phyloP scores from a whole-genome alignment of 2,888 invertebrate species.

The Macrophya alboannulata region DNA sequence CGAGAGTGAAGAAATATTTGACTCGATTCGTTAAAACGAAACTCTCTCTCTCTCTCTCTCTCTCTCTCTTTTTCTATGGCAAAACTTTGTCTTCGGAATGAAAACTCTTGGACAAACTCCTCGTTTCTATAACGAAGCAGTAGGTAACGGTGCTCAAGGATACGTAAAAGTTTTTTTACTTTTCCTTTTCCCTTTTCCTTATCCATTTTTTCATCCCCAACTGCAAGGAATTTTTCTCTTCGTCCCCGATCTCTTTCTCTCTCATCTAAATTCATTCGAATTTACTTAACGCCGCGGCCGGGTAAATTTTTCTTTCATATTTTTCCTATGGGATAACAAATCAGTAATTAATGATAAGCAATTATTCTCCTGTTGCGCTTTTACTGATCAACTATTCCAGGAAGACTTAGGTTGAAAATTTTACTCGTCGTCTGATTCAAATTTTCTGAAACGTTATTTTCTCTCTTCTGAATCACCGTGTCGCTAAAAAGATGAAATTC shows the following conservation, averaged over 20 bases:
- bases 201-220: constrained; percentile 45
- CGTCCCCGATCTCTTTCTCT: constrained; percentile 15
- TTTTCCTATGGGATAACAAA: neutral
- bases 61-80: constrained; percentile 6
- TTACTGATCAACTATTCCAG: neutral
- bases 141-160: constrained; percentile 1
- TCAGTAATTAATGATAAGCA: neutral
- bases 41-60: neutral
- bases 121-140: constrained; percentile 32
- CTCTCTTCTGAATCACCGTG: neutral
- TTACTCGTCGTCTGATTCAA: neutral
- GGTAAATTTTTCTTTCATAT: neutral
- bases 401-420: neutral
- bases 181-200: neutral
- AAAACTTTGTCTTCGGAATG: constrained; percentile 34
- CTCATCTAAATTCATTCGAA: neutral
- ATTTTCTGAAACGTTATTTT: neutral
- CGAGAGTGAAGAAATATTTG: constrained; percentile 37
- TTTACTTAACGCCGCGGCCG: neutral
- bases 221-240: constrained; percentile 39
- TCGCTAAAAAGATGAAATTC: neutral
- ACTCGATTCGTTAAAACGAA: constrained; percentile 48
- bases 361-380: constrained; percentile 29
- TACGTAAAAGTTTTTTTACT: constrained; percentile 22
- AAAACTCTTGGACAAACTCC: constrained; percentile 56